Percentiles rank a stretch among this genome's conserved stretches.
Evolutionary conservation across 2,888 invertebrate species (phyloP).

Genomic region (Saturnia japonica): DNA sequence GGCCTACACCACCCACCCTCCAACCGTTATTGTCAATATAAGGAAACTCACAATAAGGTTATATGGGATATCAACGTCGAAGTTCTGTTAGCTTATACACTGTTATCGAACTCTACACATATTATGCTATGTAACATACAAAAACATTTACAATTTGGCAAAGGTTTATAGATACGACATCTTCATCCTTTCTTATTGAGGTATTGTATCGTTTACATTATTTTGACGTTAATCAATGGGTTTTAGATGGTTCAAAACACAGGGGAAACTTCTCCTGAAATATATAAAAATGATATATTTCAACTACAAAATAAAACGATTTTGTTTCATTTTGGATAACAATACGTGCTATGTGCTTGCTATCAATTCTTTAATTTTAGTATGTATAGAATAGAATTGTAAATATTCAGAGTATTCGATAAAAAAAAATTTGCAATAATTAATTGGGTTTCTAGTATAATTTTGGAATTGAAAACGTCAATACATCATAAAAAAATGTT

Average conservation of each 20-base stretch:
- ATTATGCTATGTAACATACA: not conserved
- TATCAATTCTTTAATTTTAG: not conserved
- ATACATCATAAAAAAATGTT: not conserved
- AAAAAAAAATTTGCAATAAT: not conserved
- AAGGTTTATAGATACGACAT: not conserved
- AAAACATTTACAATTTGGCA: not conserved
- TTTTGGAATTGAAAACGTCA: not conserved
- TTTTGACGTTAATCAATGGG: not conserved
- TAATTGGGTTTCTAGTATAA: not conserved
- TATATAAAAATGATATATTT: not conserved
- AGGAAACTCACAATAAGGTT: conserved; percentile 68
- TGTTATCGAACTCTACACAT: not conserved
- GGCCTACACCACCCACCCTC: conserved; percentile 65
- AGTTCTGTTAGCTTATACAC: conserved; percentile 26
- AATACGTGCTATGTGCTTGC: not conserved
- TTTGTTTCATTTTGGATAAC: not conserved
- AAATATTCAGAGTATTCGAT: not conserved
- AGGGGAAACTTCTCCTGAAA: not conserved
- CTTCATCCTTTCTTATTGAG: not conserved
- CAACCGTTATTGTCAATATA: conserved; percentile 75
- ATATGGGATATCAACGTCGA: conserved; percentile 36
- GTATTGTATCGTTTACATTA: not conserved
- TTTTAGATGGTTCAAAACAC: not conserved
- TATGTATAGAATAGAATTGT: not conserved
- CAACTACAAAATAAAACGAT: not conserved